Evolutionary conservation across 2,888 invertebrate genomes (phyloP).

Genomic region (Nasonovia ribisnigri): DNA sequence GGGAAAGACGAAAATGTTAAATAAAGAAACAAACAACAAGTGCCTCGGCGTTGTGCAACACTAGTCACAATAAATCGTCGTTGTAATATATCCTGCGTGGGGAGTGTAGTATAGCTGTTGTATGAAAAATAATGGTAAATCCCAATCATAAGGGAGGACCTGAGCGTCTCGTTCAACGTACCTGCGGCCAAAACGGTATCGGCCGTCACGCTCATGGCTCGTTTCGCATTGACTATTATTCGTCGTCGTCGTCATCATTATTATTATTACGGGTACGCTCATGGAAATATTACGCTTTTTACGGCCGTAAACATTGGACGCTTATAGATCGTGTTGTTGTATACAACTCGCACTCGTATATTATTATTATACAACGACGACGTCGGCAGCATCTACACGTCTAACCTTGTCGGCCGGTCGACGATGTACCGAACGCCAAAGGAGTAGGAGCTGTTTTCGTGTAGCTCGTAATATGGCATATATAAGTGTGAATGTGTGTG

Average conservation of each 20-base stretch:
- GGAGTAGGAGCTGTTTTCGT: conserved; percentile 17
- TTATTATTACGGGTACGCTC: neutral
- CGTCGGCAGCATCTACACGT: neutral
- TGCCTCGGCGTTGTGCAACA: neutral
- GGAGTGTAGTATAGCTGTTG: no score
- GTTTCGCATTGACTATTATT: neutral
- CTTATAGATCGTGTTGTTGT: neutral
- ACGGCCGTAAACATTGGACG: neutral
- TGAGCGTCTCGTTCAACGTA: neutral
- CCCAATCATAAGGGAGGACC: neutral
- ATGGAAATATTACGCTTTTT: neutral
- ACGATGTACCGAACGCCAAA: neutral
- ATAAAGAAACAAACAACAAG: conserved; percentile 35
- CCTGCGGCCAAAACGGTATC: neutral
- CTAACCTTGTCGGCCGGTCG: conserved; percentile 38
- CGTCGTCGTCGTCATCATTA: neutral
- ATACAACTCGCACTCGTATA: neutral
- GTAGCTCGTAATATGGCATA: neutral
- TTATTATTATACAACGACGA: neutral
- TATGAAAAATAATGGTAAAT: conserved; percentile 16
- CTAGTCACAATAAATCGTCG: neutral
- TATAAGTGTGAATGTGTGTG: neutral
- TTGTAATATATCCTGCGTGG: no score
- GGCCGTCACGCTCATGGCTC: neutral
- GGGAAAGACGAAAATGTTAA: conserved; percentile 8